Evolutionary conservation across 2,113 vertebrate species (phyloP), one percentile per base, ranked within the genome.

Genomic region (Monarcha castaneiventris): DNA sequence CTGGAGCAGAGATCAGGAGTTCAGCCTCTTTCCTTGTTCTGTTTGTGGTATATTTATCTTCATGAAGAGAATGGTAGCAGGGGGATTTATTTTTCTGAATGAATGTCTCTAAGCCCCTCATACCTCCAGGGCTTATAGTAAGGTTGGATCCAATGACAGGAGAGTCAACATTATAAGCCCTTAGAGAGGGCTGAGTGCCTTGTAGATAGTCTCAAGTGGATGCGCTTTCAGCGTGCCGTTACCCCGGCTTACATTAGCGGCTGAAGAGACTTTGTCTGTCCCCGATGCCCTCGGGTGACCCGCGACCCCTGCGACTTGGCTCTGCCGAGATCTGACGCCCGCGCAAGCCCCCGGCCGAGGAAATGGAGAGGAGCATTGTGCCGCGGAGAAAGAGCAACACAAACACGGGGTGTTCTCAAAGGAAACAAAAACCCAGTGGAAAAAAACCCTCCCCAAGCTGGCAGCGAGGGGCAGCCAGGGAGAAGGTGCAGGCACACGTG

Each of bases 151-250:
- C 96, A 97, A 93, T 97, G 97, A 97, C 98, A 98, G 97, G 85
- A 97, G 95, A 98, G 97, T 98, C 97, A 98, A 98, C 97, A 98
- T 96, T 97, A 97, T 98, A 97, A 98, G 96, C 97, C 97, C 97
- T 97, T 96, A 94, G 97, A 97, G 97, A 97, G 97, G 87, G 93
- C 94, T 97, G 97, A 98, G 97, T 96, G 97, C 96, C 96, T 97
- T 97, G 96, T 95, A 94, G 97, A 96, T 95, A 93, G 97, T 97
- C 97, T 98, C 97, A 98, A 98, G 98, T 98, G 98, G 97, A 97
- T 96, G 98, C 91, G 96, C 98, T 98, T 98, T 98, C 97, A 98
- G 98, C 90, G 52, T 85, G 92, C 98, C 91, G 97, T 97, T 98
- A 95, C 97, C 97, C 97, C 96, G 85, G 97, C 96, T 97, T 97